Percentiles rank a stretch among this genome's conserved stretches.
phyloP scores from a whole-genome alignment of 2,888 invertebrate genomes.

The Argynnis bischoffii region DNA sequence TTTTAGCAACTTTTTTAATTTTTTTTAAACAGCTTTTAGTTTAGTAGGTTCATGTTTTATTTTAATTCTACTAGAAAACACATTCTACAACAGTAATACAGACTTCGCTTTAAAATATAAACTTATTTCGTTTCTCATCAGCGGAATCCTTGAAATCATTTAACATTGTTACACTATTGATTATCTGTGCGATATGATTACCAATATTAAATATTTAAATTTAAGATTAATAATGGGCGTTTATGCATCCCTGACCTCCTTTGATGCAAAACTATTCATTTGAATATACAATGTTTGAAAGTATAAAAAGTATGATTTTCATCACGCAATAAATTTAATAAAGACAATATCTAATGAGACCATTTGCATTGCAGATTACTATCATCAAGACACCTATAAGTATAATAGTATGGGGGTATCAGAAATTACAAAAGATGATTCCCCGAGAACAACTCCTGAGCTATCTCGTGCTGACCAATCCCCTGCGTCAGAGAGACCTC shows the following conservation, averaged over 20 bases:
- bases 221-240: constrained; percentile 17
- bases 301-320: constrained; percentile 8
- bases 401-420: constrained; percentile 71
- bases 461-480: constrained; percentile 68
- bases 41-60: too few relatives aligned
- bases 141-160: not conserved
- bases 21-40: too few relatives aligned
- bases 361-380: constrained; percentile 65
- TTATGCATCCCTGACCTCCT: constrained; percentile 32
- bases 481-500: constrained; percentile 74
- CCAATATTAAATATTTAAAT: constrained; percentile 30
- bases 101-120: too few relatives aligned
- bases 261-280: constrained; percentile 12
- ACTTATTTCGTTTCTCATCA: too few relatives aligned
- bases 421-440: constrained; percentile 62
- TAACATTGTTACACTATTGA: constrained; percentile 9
- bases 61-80: too few relatives aligned
- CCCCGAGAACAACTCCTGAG: constrained; percentile 74
- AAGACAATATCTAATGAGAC: constrained; percentile 1
- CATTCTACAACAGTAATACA: too few relatives aligned
- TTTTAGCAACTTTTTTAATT: too few relatives aligned
- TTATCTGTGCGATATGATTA: constrained; percentile 8
- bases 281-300: constrained; percentile 19
- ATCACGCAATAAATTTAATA: constrained; percentile 11
- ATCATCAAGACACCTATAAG: constrained; percentile 63